Evolutionary conservation across 2,113 vertebrate species (phyloP).

Genomic region (Pithys albifrons): DNA sequence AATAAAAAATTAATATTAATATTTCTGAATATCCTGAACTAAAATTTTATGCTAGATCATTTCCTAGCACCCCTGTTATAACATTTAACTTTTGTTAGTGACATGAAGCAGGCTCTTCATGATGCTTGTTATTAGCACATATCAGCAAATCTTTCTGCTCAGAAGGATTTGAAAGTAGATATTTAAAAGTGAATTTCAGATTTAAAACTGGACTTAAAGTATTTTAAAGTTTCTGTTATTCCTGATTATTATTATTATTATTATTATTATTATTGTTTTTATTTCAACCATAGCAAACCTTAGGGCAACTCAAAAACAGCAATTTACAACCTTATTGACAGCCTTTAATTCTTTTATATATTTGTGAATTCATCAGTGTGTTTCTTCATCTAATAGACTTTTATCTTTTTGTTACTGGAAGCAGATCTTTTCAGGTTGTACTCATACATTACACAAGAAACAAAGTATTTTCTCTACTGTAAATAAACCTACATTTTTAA

Average conservation of each 20-base stretch:
- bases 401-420: neutral
- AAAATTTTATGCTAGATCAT: neutral
- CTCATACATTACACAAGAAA: neutral
- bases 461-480: constrained; percentile 29
- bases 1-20: neutral
- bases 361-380: neutral
- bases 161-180: neutral
- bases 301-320: neutral
- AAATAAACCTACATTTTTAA: constrained; percentile 36
- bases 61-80: neutral
- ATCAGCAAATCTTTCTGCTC: neutral
- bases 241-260: neutral
- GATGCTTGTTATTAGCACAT: neutral
- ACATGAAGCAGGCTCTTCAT: constrained; percentile 1
- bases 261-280: neutral
- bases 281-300: neutral
- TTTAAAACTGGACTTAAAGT: neutral
- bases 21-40: neutral
- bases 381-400: neutral
- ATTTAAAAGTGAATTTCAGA: neutral
- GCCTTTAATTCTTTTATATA: neutral
- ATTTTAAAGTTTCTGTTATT: neutral
- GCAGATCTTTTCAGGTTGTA: neutral
- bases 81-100: neutral
- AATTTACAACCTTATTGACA: neutral